phyloP scores from a whole-genome alignment of 2,113 vertebrate species.

The Hyla sarda region DNA sequence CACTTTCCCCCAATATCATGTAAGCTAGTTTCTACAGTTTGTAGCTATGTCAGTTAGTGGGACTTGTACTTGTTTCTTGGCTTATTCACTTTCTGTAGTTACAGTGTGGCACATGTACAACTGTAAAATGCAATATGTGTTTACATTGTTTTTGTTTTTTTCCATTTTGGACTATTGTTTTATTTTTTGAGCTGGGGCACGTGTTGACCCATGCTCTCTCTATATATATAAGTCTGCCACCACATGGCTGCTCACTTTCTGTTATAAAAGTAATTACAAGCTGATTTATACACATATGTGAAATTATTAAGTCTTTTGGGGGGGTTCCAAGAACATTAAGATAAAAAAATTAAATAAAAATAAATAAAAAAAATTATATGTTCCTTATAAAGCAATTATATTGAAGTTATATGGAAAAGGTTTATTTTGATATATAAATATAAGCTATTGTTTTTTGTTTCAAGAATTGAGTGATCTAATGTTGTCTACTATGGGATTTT shows the following conservation, averaged over 20 bases:
- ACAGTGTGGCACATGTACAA: constrained; percentile 37
- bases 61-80: constrained; percentile 32
- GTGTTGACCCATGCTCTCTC: neutral
- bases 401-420: constrained; percentile 22
- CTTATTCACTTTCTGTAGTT: constrained; percentile 31
- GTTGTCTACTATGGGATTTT: constrained; percentile 28
- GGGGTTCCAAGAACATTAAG: neutral
- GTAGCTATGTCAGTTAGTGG: constrained; percentile 37
- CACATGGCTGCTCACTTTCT: neutral
- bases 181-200: neutral
- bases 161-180: neutral
- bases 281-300: neutral
- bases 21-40: constrained; percentile 16
- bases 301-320: constrained; percentile 16
- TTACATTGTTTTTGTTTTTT: constrained; percentile 22
- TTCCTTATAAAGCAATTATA: constrained; percentile 38
- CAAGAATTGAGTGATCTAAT: constrained; percentile 34
- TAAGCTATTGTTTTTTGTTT: constrained; percentile 34
- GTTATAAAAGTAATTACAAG: neutral
- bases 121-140: constrained; percentile 20
- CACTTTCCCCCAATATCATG: constrained; percentile 1
- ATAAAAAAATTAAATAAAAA: neutral
- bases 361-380: neutral
- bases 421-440: constrained; percentile 51
- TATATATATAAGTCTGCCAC: neutral